phyloP scores from a whole-genome alignment of 2,797 vertebrate species.

The Sandelia bainsii region DNA sequence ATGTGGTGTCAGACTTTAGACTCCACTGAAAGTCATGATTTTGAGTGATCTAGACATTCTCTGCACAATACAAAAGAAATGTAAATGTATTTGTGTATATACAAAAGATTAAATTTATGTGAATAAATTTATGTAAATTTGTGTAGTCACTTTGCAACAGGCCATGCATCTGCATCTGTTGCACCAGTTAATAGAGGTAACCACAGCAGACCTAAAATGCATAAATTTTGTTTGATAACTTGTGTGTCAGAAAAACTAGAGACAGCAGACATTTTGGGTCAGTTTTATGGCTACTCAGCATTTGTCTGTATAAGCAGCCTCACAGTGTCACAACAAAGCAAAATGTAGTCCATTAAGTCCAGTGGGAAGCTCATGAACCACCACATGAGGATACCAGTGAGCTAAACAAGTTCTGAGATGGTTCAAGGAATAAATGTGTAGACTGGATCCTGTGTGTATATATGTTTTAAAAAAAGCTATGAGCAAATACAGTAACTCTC shows the following conservation, averaged over 20 bases:
- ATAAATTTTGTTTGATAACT: not conserved
- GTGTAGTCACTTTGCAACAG: no score
- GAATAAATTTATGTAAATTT: no score
- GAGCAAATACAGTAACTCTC: not conserved
- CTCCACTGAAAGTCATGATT: no score
- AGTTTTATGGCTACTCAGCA: constrained; percentile 45
- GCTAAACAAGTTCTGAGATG: constrained; percentile 10
- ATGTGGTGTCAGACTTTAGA: no score
- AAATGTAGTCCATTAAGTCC: constrained; percentile 33
- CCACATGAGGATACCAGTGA: constrained; percentile 18
- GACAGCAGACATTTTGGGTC: constrained; percentile 40
- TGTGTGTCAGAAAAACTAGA: no score
- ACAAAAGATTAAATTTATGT: no score
- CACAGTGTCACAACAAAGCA: not conserved
- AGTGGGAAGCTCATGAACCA: constrained; percentile 13
- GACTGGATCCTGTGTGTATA: not conserved
- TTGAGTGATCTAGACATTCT: no score
- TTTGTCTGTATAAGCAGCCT: constrained; percentile 32
- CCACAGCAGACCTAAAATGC: no score
- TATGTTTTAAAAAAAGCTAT: constrained; percentile 11
- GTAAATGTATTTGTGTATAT: no score
- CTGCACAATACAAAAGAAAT: no score
- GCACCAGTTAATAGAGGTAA: no score
- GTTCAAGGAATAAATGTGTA: constrained; percentile 1
- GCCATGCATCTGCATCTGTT: no score